phyloP scores from a whole-genome alignment of 2,888 invertebrate species.

The Agrochola lychnidis region DNA sequence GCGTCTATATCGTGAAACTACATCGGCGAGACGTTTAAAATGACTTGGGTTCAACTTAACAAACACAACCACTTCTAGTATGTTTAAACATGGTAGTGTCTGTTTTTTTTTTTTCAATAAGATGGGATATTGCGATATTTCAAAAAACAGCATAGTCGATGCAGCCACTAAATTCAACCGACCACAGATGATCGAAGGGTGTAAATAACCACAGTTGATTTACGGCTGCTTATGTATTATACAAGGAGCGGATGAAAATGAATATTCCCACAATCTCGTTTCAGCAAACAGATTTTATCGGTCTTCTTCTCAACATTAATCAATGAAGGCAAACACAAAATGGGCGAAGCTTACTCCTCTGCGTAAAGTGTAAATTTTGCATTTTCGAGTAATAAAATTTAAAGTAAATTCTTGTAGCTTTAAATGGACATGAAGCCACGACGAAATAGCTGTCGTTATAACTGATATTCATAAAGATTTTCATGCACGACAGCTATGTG shows the following conservation, averaged over 20 bases:
- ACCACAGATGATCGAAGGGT: background rate
- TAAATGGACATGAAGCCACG: background rate
- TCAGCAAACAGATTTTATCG: background rate
- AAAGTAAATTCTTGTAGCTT: constrained; percentile 15
- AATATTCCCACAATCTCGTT: background rate
- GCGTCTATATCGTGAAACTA: too few relatives aligned
- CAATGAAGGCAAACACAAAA: background rate
- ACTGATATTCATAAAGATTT: constrained; percentile 30
- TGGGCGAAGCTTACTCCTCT: background rate
- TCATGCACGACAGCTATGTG: constrained; percentile 29
- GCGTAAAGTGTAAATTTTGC: background rate
- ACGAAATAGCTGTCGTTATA: constrained; percentile 5
- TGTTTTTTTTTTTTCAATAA: too few relatives aligned
- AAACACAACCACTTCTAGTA: too few relatives aligned
- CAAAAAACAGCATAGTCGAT: background rate
- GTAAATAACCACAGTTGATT: background rate
- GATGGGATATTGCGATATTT: background rate
- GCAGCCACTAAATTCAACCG: background rate
- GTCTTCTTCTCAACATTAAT: background rate
- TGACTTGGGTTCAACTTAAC: too few relatives aligned
- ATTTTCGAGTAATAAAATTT: constrained; percentile 7
- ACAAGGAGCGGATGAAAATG: background rate
- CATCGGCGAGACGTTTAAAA: too few relatives aligned
- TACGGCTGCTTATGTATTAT: background rate
- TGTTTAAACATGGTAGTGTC: too few relatives aligned